Evolutionary conservation across 2,113 vertebrate genomes (phyloP).

Genomic region (Equus quagga): DNA sequence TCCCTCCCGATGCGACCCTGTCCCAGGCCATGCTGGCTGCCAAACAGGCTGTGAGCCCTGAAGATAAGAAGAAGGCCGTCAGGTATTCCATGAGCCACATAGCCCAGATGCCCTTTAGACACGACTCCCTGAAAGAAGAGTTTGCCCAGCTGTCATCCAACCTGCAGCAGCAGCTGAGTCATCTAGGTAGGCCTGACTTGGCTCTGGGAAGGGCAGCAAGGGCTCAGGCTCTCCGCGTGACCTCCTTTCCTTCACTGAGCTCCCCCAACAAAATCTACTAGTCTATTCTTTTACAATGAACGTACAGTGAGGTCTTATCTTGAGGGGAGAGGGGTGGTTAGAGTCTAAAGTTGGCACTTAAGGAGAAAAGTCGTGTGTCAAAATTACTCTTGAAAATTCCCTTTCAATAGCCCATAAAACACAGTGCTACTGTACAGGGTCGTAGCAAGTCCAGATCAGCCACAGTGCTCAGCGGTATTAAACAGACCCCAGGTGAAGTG

Average conservation of each 20-base stretch:
- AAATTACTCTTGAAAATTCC: background rate
- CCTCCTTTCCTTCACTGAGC: background rate
- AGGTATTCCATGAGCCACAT: constrained; percentile 57
- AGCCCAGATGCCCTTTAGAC: constrained; percentile 7
- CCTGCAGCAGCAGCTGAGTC: constrained; percentile 41
- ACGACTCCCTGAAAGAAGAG: constrained; percentile 66
- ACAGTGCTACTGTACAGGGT: background rate
- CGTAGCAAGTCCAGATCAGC: background rate
- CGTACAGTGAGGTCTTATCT: background rate
- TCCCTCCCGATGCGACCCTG: accelerated
- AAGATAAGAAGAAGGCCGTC: constrained; percentile 73
- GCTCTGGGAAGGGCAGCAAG: background rate
- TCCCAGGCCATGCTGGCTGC: background rate
- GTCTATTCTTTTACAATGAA: background rate
- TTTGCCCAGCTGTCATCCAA: constrained; percentile 30
- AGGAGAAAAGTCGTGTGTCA: background rate
- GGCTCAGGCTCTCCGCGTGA: background rate
- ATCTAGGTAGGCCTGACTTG: constrained; percentile 49
- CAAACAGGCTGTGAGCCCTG: background rate
- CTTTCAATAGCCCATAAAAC: background rate
- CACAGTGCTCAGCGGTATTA: background rate
- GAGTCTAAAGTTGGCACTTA: background rate
- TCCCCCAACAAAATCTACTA: background rate
- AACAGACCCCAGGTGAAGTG: background rate
- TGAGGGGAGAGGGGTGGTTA: background rate